Evolutionary conservation across 2,113 vertebrate species (phyloP).

Genomic region (Xiphophorus couchianus): DNA sequence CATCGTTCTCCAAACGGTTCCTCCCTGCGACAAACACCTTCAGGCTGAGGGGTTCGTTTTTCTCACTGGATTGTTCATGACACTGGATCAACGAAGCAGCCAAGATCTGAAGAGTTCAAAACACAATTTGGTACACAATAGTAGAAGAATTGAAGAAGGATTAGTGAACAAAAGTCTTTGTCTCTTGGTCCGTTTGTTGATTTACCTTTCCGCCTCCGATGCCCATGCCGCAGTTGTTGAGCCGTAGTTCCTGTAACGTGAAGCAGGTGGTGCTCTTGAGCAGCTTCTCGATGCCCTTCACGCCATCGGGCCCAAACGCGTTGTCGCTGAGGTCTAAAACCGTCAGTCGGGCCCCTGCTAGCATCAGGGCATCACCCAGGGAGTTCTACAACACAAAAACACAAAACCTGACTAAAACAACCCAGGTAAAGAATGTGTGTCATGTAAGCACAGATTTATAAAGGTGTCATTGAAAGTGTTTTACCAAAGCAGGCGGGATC

Average conservation of each 20-base stretch:
- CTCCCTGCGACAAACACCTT: conserved; percentile 95
- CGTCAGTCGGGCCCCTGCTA: conserved; percentile 88
- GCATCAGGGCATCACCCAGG: conserved; percentile 90
- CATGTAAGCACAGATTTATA: neutral
- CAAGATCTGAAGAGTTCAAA: conserved; percentile 83
- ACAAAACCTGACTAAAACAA: neutral
- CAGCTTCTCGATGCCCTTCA: conserved; percentile 90
- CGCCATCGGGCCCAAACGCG: conserved; percentile 96
- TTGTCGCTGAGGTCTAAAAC: conserved; percentile 97
- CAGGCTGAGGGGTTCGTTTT: conserved; percentile 85
- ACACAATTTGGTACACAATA: neutral
- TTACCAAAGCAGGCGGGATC: conserved; percentile 96
- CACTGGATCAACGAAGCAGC: conserved; percentile 89
- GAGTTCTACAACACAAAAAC: conserved; percentile 80
- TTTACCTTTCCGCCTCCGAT: conserved; percentile 94
- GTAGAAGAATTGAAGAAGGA: neutral
- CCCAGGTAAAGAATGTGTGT: neutral
- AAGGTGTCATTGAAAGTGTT: conserved; percentile 13
- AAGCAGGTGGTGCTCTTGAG: conserved; percentile 90
- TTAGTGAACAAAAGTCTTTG: too few species aligned
- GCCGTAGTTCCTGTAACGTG: conserved; percentile 88
- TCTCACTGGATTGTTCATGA: conserved; percentile 84
- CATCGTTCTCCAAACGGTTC: conserved; percentile 96
- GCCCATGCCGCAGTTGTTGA: conserved; percentile 99
- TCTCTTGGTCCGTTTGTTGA: neutral